A percentile compares a stretch with the other conserved stretches of the same genome.
phyloP scores from a whole-genome alignment of 1,140 invertebrate genomes.

The Hermatobates lingyangjiaoensis region DNA sequence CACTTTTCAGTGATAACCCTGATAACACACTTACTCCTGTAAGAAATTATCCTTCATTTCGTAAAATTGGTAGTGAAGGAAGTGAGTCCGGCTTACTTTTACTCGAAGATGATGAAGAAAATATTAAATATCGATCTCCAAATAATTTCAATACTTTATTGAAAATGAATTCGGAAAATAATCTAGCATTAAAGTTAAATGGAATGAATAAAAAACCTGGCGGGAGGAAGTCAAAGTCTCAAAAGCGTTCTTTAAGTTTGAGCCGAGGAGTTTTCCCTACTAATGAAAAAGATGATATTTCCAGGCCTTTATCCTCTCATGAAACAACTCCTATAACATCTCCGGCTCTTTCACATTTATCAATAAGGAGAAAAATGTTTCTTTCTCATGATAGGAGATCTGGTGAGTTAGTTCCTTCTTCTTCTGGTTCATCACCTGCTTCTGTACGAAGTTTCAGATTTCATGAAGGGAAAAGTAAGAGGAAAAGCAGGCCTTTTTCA shows the following conservation, averaged over 20 bases:
- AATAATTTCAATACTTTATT: not conserved
- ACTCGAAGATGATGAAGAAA: too few species aligned
- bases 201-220: constrained; percentile 2
- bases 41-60: too few species aligned
- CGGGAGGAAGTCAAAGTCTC: constrained; percentile 9
- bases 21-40: too few species aligned
- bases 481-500: constrained; percentile 12
- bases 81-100: too few species aligned
- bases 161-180: constrained; percentile 9
- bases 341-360: constrained; percentile 1
- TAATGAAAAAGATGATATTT: constrained; percentile 3
- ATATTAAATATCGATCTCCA: constrained; percentile 17
- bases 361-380: constrained; percentile 5
- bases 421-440: constrained; percentile 14
- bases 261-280: constrained; percentile 9
- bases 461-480: constrained; percentile 4
- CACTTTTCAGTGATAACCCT: too few species aligned
- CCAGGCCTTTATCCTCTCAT: constrained; percentile 6
- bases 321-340: constrained; percentile 9
- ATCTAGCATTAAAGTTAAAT: constrained; percentile 2
- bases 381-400: constrained; percentile 13
- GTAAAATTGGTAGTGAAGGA: too few species aligned
- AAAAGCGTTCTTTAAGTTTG: constrained; percentile 16
- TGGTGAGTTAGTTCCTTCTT: constrained; percentile 16
- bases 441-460: constrained; percentile 8